A percentile compares a stretch with the other conserved stretches of the same genome.
These are phyloP conservation scores for Oligia strigilis DNA, from an alignment of 2,888 invertebrate species.

Conservation along the genomic window DNA sequence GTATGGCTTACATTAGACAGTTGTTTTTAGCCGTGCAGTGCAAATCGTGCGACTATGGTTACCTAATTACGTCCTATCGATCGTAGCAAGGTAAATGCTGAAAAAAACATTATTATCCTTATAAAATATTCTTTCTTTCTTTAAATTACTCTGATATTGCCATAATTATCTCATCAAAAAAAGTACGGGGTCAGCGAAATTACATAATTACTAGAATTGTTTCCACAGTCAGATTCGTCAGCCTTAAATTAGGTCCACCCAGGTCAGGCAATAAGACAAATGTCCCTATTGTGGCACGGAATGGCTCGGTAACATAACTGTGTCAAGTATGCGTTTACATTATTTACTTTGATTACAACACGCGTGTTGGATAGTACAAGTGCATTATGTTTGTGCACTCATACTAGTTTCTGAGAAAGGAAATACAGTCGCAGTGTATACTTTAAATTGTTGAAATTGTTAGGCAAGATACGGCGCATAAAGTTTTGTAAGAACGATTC, in stretches of 20 bases:
- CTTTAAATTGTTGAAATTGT: not conserved
- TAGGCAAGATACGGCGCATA: not conserved
- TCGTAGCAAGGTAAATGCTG: not conserved
- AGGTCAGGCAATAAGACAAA: slow-evolving; percentile 9
- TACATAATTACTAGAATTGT: not conserved
- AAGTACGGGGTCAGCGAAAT: not conserved
- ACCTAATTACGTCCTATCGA: not conserved
- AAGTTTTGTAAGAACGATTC: not conserved
- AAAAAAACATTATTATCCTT: not conserved
- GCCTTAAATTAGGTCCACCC: not conserved
- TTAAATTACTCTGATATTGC: not conserved
- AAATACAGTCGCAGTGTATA: slow-evolving; percentile 5
- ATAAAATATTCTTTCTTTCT: not conserved
- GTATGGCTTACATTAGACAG: not conserved
- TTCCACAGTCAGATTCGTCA: not conserved
- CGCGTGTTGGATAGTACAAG: slow-evolving; percentile 26
- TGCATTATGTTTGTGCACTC: slow-evolving; percentile 50
- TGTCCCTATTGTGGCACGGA: slow-evolving; percentile 26
- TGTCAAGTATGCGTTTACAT: slow-evolving; percentile 66
- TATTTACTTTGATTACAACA: slow-evolving; percentile 54
- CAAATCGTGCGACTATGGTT: not conserved
- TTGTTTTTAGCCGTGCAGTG: not conserved
- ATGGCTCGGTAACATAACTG: slow-evolving; percentile 50
- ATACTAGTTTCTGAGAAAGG: slow-evolving; percentile 29
- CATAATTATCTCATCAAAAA: not conserved